Percentiles rank a stretch among this genome's conserved stretches.
These are phyloP conservation scores for Phaedon cochleariae DNA, from an alignment of 2,888 invertebrate genomes.

Conservation along the genomic window DNA sequence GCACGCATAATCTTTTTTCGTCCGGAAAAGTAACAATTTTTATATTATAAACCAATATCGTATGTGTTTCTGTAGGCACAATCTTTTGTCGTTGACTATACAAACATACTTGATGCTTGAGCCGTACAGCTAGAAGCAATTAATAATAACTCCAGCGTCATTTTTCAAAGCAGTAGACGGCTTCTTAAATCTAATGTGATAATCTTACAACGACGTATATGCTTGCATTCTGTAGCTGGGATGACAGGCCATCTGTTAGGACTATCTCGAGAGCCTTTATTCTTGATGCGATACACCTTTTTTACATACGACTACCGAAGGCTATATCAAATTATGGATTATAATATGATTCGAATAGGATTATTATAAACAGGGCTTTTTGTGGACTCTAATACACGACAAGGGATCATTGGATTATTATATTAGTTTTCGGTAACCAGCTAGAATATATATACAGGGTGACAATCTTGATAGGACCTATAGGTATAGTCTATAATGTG, in stretches of 20 bases:
- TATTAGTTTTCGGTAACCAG: no score
- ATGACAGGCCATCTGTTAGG: slow-evolving; percentile 56
- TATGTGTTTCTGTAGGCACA: neutral
- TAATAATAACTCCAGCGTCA: slow-evolving; percentile 55
- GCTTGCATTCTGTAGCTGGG: slow-evolving; percentile 50
- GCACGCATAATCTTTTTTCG: no score
- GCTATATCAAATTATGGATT: slow-evolving; percentile 30
- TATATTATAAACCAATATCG: no score
- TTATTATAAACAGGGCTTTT: slow-evolving; percentile 25
- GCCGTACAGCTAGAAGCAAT: slow-evolving; percentile 42
- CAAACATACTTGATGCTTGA: slow-evolving; percentile 11
- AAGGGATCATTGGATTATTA: neutral
- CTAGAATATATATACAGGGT: no score
- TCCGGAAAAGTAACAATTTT: no score
- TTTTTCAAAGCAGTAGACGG: slow-evolving; percentile 56
- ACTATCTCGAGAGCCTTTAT: slow-evolving; percentile 36
- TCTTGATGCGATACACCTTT: slow-evolving; percentile 29
- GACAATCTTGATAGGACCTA: no score
- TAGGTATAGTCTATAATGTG: no score
- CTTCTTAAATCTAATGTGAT: slow-evolving; percentile 58
- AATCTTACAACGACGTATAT: slow-evolving; percentile 52
- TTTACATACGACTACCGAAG: slow-evolving; percentile 32
- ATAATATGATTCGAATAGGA: slow-evolving; percentile 28
- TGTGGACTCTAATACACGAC: slow-evolving; percentile 5
- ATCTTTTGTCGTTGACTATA: slow-evolving; percentile 11